Evolutionary conservation across 1,140 invertebrate genomes (phyloP).

Genomic region (Periplaneta americana): DNA sequence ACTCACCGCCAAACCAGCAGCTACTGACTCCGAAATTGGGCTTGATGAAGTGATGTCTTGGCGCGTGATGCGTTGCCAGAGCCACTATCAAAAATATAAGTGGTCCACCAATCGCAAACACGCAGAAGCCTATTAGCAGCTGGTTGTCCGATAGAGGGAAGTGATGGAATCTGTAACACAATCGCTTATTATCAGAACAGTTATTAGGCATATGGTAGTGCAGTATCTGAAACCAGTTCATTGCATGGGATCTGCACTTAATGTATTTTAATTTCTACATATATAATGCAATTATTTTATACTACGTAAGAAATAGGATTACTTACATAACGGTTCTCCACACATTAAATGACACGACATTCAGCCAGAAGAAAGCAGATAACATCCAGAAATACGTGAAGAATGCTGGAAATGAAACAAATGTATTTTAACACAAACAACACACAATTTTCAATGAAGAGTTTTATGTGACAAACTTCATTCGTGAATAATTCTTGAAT

Average conservation of each 20-base stretch:
- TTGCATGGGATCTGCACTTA: too few relatives aligned
- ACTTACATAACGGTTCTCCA: slow-evolving; percentile 55
- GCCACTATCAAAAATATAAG: slow-evolving; percentile 43
- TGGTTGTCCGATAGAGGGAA: slow-evolving; percentile 30
- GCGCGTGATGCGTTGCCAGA: slow-evolving; percentile 42
- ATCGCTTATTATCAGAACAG: too few relatives aligned
- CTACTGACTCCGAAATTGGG: slow-evolving; percentile 47
- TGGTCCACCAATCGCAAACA: slow-evolving; percentile 51
- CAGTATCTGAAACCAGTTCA: too few relatives aligned
- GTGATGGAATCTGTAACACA: slow-evolving; percentile 4
- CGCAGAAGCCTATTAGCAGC: slow-evolving; percentile 45
- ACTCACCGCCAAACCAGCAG: slow-evolving; percentile 51
- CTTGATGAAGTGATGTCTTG: slow-evolving; percentile 41
- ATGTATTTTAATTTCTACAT: too few relatives aligned
- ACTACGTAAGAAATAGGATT: too few relatives aligned
- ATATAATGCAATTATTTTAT: too few relatives aligned
- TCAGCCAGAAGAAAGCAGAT: slow-evolving; percentile 60
- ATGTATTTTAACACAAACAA: too few relatives aligned
- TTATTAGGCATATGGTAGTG: too few relatives aligned
- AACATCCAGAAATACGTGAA: slow-evolving; percentile 55
- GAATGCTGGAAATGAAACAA: slow-evolving; percentile 41
- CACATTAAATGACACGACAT: slow-evolving; percentile 56
- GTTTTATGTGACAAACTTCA: too few relatives aligned
- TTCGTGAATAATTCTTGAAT: too few relatives aligned
- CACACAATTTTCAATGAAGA: too few relatives aligned